Evolutionary conservation across 2,888 invertebrate genomes (phyloP).

Genomic region (Troilus luridus): DNA sequence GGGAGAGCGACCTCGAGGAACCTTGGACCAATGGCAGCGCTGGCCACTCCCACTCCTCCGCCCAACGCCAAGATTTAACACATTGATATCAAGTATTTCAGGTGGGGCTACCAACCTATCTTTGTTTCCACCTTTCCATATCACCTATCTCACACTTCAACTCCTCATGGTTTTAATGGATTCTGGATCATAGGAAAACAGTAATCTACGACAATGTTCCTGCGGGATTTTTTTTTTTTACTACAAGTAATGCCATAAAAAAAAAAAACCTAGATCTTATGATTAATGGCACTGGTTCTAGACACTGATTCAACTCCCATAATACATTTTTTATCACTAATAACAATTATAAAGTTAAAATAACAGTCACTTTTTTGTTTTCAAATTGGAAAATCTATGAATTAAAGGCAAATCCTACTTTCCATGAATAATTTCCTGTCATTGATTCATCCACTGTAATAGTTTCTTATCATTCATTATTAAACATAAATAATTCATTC

Average conservation of each 20-base stretch:
- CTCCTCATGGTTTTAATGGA: constrained; percentile 1
- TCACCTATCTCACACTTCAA: constrained; percentile 4
- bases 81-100: constrained; percentile 34
- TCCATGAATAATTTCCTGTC: too few relatives aligned
- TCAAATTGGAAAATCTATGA: too few relatives aligned
- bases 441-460: too few relatives aligned
- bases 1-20: background rate
- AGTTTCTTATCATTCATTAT: too few relatives aligned
- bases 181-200: background rate
- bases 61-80: constrained; percentile 51
- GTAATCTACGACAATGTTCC: background rate
- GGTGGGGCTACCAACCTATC: constrained; percentile 30
- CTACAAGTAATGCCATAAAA: background rate
- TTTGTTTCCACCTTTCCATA: constrained; percentile 33
- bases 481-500: too few relatives aligned
- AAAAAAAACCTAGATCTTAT: background rate
- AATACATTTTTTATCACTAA: too few relatives aligned
- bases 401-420: too few relatives aligned
- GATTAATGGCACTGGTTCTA: too few relatives aligned
- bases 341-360: too few relatives aligned
- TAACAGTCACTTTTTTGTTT: too few relatives aligned
- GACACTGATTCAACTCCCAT: too few relatives aligned
- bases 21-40: background rate
- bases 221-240: background rate
- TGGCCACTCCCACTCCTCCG: constrained; percentile 52